Conservation (phyloP, 2,888 invertebrate species). For the Philonicus albiceps region DNA sequence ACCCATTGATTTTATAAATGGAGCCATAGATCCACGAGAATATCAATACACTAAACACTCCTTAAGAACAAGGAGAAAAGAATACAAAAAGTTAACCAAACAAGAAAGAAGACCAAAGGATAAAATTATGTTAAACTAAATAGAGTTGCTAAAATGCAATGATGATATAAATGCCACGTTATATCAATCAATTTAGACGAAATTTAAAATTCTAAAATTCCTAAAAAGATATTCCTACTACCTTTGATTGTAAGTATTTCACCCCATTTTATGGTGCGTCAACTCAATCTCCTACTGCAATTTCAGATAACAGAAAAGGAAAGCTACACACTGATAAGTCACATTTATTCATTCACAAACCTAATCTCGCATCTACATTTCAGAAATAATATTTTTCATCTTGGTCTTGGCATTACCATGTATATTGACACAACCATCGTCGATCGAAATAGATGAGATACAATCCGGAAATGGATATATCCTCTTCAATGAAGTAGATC, state of each 20-base stretch:
- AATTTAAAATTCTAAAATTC: no score
- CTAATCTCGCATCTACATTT: no score
- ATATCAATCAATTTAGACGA: background rate
- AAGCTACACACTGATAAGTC: no score
- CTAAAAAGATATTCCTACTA: no score
- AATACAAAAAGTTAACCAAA: background rate
- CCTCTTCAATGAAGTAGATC: background rate
- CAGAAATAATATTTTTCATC: no score
- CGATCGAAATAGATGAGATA: background rate
- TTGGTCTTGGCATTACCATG: no score
- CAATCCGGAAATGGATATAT: constrained; percentile 3
- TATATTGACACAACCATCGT: no score
- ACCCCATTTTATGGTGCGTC: no score
- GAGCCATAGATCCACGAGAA: background rate
- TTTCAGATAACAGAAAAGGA: no score
- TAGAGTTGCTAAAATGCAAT: background rate
- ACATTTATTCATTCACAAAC: no score
- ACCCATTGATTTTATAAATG: constrained; percentile 24
- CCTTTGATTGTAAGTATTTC: no score
- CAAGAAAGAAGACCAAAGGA: background rate
- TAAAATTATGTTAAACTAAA: background rate
- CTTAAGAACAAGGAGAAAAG: background rate
- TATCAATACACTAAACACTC: background rate
- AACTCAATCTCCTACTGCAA: no score
- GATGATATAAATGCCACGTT: background rate